phyloP scores from a whole-genome alignment of 2,113 vertebrate species.

The Polypterus bichir region DNA sequence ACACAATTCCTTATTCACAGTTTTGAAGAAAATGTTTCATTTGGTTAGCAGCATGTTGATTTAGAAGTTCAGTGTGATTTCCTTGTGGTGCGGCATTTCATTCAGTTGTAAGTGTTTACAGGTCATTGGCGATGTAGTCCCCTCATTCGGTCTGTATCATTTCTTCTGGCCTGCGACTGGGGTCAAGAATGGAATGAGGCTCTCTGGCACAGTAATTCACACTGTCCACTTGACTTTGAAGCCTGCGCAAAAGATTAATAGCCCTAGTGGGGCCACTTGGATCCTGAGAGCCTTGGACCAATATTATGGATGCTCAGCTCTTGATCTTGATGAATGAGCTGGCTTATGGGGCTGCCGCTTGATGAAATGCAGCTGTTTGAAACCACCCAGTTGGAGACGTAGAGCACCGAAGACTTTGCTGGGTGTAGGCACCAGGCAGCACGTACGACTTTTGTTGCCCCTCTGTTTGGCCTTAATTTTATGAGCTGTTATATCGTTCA shows the following conservation, averaged over 20 bases:
- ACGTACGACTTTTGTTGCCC: too few species aligned
- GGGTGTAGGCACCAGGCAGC: too few species aligned
- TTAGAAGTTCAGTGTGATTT: too few species aligned
- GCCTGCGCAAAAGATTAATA: background rate
- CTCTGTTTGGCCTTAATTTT: background rate
- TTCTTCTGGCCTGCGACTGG: background rate
- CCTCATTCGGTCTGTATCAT: too few species aligned
- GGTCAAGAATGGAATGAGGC: background rate
- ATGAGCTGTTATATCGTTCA: background rate
- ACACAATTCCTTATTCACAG: too few species aligned
- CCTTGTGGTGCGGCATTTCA: too few species aligned
- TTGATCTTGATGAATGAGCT: background rate
- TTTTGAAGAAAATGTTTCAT: too few species aligned
- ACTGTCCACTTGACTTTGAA: background rate
- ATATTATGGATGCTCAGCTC: background rate
- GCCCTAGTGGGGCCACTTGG: background rate
- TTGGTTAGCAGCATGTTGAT: too few species aligned
- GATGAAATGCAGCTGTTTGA: conserved; percentile 1
- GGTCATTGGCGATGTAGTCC: too few species aligned
- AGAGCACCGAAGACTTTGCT: too few species aligned
- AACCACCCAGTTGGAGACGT: background rate
- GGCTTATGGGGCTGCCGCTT: background rate
- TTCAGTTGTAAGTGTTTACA: too few species aligned
- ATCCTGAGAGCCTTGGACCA: background rate
- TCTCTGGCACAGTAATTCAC: background rate